Evolutionary conservation across 2,113 vertebrate species (phyloP).

Genomic region (Gymnogyps californianus): DNA sequence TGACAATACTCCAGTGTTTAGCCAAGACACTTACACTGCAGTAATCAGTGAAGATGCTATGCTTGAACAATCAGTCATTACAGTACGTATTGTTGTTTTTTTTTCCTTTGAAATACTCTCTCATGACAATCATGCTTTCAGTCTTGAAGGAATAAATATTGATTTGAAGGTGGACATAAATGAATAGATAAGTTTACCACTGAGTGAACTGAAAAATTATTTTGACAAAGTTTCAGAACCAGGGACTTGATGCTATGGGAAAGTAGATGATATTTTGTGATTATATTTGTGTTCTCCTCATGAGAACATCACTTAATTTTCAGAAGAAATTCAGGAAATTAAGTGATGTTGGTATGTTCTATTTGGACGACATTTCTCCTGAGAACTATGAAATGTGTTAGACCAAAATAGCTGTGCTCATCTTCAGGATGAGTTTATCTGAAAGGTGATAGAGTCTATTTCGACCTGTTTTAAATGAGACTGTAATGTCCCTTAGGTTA

Average conservation of each 20-base stretch:
- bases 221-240: background rate
- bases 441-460: background rate
- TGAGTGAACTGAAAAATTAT: background rate
- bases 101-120: background rate
- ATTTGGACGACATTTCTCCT: background rate
- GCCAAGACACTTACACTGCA: constrained; percentile 86
- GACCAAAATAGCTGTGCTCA: background rate
- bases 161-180: background rate
- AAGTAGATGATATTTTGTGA: background rate
- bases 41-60: constrained; percentile 89
- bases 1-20: constrained; percentile 90
- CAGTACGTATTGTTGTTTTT: constrained; percentile 64
- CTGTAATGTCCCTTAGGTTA: constrained; percentile 74
- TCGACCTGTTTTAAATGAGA: background rate
- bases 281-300: background rate
- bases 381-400: constrained; percentile 19
- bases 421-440: background rate
- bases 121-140: background rate
- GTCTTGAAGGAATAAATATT: background rate
- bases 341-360: background rate
- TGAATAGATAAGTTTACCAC: background rate
- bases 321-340: background rate
- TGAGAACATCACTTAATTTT: background rate
- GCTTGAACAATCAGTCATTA: constrained; percentile 84
- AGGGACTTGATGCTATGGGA: background rate